These are phyloP conservation scores for Eupithecia dodoneata DNA, from an alignment of 2,888 invertebrate genomes.

Conservation along the genomic window DNA sequence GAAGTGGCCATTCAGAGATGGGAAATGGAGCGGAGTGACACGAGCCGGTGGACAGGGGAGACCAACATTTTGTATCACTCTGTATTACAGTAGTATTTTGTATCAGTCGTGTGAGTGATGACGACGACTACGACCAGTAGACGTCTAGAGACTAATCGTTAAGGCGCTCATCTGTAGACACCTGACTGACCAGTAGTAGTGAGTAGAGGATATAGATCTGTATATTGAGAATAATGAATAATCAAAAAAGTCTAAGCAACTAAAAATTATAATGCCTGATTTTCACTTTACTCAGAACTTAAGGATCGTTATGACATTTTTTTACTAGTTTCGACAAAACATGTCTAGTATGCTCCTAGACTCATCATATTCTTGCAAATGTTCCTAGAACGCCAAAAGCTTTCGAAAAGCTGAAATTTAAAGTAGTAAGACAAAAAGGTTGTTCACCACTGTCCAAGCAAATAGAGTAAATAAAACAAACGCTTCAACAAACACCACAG, in stretches of 20 bases:
- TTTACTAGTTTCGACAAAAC: not conserved
- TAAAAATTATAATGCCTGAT: not conserved
- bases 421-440: slow-evolving; percentile 50
- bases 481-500: slow-evolving; percentile 62
- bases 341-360: too few species aligned
- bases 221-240: not conserved
- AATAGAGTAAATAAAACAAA: slow-evolving; percentile 64
- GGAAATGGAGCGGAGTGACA: slow-evolving; percentile 74
- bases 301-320: not conserved
- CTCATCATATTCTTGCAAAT: too few species aligned
- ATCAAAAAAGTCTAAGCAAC: not conserved
- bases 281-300: not conserved
- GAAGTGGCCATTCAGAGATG: slow-evolving; percentile 67
- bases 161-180: not conserved
- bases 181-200: not conserved
- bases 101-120: too few species aligned
- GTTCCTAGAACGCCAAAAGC: not conserved
- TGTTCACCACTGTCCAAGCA: slow-evolving; percentile 54
- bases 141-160: too few species aligned
- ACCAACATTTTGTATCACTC: slow-evolving; percentile 54
- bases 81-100: too few species aligned
- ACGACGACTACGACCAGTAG: too few species aligned
- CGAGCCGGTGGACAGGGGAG: slow-evolving; percentile 65
- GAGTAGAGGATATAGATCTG: not conserved
- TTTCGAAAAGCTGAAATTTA: not conserved